These are phyloP conservation scores for Hymenochirus boettgeri DNA, from an alignment of 2,113 vertebrate species.

Conservation along the genomic window DNA sequence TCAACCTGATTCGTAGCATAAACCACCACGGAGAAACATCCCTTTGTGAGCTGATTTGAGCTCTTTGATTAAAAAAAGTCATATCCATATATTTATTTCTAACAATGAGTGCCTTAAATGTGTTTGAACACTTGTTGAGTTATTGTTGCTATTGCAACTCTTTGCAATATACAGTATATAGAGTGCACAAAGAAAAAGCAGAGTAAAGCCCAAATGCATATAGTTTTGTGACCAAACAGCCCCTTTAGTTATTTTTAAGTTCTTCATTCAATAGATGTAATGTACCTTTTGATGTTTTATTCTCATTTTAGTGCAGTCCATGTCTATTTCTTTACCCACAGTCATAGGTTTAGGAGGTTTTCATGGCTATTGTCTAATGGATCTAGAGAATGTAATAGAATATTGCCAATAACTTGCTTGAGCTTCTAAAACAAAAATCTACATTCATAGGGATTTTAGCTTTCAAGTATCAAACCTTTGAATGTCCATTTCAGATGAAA, in stretches of 20 bases:
- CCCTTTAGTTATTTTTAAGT: conserved; percentile 23
- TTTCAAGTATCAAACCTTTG: conserved; percentile 36
- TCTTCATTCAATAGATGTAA: conserved; percentile 22
- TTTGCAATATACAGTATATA: too few relatives aligned
- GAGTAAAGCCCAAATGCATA: neutral
- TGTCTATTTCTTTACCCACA: conserved; percentile 17
- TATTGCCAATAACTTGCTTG: conserved; percentile 30
- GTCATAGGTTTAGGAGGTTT: conserved; percentile 6
- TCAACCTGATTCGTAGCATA: too few relatives aligned
- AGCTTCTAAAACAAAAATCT: conserved; percentile 36
- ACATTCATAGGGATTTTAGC: conserved; percentile 23
- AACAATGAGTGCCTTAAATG: too few relatives aligned
- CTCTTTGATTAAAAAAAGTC: too few relatives aligned
- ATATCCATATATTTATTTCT: too few relatives aligned
- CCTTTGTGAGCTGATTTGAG: too few relatives aligned
- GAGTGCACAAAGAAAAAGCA: too few relatives aligned
- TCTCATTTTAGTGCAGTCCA: neutral
- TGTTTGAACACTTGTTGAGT: too few relatives aligned
- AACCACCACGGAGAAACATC: too few relatives aligned
- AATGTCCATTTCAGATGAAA: conserved; percentile 39
- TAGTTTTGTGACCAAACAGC: conserved; percentile 9
- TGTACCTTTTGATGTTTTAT: conserved; percentile 33
- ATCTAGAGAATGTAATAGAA: conserved; percentile 25
- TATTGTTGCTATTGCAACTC: too few relatives aligned
- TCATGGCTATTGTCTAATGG: conserved; percentile 32